Evolutionary conservation across 2,797 vertebrate genomes (phyloP).

Genomic region (Sebastes flavidus): DNA sequence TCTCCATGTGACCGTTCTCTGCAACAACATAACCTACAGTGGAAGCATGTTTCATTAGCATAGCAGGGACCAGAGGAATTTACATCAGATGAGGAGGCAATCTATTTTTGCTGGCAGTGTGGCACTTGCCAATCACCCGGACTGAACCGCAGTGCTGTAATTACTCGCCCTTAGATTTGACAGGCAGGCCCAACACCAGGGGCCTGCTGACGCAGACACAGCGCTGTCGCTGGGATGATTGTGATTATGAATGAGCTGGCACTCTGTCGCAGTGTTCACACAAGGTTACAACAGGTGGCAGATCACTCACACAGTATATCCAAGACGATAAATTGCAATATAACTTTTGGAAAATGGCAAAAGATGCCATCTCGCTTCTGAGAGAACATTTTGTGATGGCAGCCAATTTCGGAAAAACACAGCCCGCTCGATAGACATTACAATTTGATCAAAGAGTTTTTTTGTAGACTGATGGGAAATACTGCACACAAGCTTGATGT

Average conservation of each 20-base stretch:
- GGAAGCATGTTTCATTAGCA: constrained; percentile 19
- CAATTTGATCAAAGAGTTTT: not conserved
- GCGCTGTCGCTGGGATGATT: not conserved
- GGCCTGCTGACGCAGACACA: not conserved
- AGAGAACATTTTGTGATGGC: not conserved
- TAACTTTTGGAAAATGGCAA: not conserved
- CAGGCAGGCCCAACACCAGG: constrained; percentile 13
- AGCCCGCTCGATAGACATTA: not conserved
- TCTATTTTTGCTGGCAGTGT: not conserved
- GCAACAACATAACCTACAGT: constrained; percentile 14
- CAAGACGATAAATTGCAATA: not conserved
- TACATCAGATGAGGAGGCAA: constrained; percentile 19
- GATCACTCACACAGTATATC: not conserved
- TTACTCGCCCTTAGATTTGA: constrained; percentile 41
- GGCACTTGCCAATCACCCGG: constrained; percentile 15
- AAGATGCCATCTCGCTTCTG: not conserved
- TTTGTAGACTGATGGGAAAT: not conserved
- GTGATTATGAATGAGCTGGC: constrained; percentile 26
- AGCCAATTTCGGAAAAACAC: not conserved
- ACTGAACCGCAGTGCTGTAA: constrained; percentile 15
- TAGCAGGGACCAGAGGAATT: constrained; percentile 21
- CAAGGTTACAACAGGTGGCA: not conserved
- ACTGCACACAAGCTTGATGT: not conserved
- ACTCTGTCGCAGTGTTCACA: not conserved
- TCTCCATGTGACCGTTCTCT: not conserved